phyloP scores from a whole-genome alignment of 2,113 vertebrate genomes.

The Elachura formosa region DNA sequence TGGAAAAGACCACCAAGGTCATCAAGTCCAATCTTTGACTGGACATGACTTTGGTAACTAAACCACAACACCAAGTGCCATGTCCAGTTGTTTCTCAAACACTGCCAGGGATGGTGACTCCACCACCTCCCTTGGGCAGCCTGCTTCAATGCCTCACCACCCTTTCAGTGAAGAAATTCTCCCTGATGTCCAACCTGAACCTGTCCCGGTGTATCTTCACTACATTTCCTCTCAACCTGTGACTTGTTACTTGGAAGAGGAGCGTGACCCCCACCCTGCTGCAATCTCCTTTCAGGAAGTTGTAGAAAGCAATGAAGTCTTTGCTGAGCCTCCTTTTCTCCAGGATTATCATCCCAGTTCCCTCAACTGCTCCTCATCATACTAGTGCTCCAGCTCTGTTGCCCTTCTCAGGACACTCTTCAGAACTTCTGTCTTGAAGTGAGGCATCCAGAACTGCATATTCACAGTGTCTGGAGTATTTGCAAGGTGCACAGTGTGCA shows the following conservation, averaged over 20 bases:
- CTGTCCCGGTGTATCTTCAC: not conserved
- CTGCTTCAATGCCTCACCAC: not conserved
- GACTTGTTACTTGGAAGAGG: not conserved
- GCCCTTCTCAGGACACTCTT: not conserved
- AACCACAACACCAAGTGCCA: not conserved
- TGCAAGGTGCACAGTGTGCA: not conserved
- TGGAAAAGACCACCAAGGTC: not conserved
- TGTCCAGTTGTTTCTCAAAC: not conserved
- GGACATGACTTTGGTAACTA: not conserved
- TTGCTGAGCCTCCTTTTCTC: not conserved
- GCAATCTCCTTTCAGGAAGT: not conserved
- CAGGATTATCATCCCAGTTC: not conserved
- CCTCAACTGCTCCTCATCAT: not conserved
- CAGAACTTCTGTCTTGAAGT: not conserved
- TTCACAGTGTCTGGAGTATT: not conserved
- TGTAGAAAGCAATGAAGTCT: not conserved
- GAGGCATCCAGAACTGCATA: not conserved
- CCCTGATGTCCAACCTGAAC: not conserved
- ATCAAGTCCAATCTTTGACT: not conserved
- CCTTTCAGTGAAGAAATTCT: not conserved
- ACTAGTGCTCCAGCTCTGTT: accelerated
- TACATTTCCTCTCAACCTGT: not conserved
- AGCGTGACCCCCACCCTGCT: accelerated
- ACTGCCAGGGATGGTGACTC: not conserved
- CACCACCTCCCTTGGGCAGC: not conserved